Evolutionary conservation across 1,140 invertebrate species (phyloP).

Genomic region (Eulimnadia texana): DNA sequence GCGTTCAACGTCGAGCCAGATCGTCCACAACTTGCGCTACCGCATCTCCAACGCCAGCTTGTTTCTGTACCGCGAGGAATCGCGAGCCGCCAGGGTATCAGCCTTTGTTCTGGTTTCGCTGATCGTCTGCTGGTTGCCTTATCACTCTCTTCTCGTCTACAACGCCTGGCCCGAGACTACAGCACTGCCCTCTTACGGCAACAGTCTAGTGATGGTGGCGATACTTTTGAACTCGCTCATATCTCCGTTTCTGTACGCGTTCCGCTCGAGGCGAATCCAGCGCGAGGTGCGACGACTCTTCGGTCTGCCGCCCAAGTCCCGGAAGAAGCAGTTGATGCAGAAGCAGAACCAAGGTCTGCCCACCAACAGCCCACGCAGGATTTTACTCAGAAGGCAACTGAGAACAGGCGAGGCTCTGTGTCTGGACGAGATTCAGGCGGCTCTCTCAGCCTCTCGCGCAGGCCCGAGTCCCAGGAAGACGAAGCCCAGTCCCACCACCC

Average conservation of each 20-base stretch:
- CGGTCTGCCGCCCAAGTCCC: constrained; percentile 30
- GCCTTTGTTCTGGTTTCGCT: constrained; percentile 55
- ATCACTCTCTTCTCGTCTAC: constrained; percentile 37
- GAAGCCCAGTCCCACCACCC: constrained; percentile 28
- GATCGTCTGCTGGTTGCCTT: constrained; percentile 51
- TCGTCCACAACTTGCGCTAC: constrained; percentile 49
- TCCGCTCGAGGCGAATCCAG: constrained; percentile 56
- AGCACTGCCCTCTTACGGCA: constrained; percentile 27
- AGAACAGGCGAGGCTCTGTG: constrained; percentile 20
- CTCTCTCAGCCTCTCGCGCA: constrained; percentile 2
- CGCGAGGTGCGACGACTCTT: constrained; percentile 48
- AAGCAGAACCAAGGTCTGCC: constrained; percentile 17
- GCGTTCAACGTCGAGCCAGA: constrained; percentile 22
- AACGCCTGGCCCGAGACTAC: constrained; percentile 29
- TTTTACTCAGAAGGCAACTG: constrained; percentile 26
- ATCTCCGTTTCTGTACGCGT: constrained; percentile 61
- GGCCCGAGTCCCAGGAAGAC: constrained; percentile 12
- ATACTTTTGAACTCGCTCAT: constrained; percentile 49
- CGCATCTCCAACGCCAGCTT: constrained; percentile 66
- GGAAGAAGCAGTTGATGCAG: constrained; percentile 12
- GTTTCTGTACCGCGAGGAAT: constrained; percentile 65
- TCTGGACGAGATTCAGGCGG: constrained; percentile 15
- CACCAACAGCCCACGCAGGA: constrained; percentile 25
- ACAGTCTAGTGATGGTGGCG: constrained; percentile 42
- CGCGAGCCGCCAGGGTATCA: constrained; percentile 60